Base-by-base conservation (phyloP, 2,797 vertebrate species). In the Urocyon cinereoargenteus region DNA sequence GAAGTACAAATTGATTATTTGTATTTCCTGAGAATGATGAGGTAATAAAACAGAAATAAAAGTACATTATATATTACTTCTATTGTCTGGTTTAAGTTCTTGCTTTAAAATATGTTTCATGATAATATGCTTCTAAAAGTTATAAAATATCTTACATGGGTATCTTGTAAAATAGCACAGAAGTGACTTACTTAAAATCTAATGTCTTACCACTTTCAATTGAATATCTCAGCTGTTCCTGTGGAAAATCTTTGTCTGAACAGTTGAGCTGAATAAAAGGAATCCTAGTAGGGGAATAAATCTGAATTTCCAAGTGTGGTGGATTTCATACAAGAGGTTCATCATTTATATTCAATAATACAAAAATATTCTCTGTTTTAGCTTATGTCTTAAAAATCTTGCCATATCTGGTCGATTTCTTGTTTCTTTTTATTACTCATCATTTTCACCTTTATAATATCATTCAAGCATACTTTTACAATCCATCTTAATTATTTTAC, bases 21-120 rank as follows among this genome's bases (percentile, higher is more conserved):
- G 84, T 96, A 90, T 98, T 98, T 93, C 98, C 98, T 98, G 82
- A 93, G 96, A 97, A 96, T 81, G 89, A 98, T 79, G 88, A 97
- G 15, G 51, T 81, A 97, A 92, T 81, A 96, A 98, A 97, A 62
- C 86, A 96, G 55, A 92, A 91, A 12, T 77, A 55, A 2, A 2
- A 64, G 59, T 79, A 70, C 57, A 77, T 28, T 88, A 96, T 53
- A 15, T 78, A 91, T 96, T 91, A 15, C 12, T 96, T 53, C 18
- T 88, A 7, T 94, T 95, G 91, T 96, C 70, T 95, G 92, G 15
- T 53, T 1, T 1, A 6, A n/a, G 5, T 70, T 97, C 89, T 81
- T 85, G 40, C 92, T 92, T 81, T 73, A 61, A 77, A 12, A 24
- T 49, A 90, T 34, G 22, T 31, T 61, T 55, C 31, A 84, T 66